These are phyloP conservation scores for Cottus gobio DNA, from an alignment of 2,113 vertebrate genomes.

Conservation along the genomic window DNA sequence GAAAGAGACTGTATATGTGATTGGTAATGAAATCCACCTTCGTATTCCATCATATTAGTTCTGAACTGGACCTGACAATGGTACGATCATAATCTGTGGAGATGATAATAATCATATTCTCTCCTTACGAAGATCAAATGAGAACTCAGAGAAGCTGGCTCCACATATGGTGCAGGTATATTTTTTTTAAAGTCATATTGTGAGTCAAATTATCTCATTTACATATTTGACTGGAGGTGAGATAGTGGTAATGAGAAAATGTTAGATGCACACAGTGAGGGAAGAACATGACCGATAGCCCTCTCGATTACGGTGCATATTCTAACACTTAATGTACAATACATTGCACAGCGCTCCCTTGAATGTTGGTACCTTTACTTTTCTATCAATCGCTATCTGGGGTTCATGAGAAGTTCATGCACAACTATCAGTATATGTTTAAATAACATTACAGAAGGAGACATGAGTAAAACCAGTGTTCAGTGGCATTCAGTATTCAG, in stretches of 20 bases:
- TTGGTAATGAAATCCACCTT: constrained; percentile 43
- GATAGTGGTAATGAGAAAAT: constrained; percentile 53
- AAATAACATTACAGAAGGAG: neutral
- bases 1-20: constrained; percentile 25
- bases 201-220: constrained; percentile 60
- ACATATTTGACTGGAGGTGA: constrained; percentile 62
- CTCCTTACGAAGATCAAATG: constrained; percentile 43
- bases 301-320: constrained; percentile 17
- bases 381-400: constrained; percentile 4
- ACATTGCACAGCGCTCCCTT: constrained; percentile 3
- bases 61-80: constrained; percentile 44
- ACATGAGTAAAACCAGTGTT: neutral
- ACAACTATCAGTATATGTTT: neutral
- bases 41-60: constrained; percentile 43
- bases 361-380: neutral
- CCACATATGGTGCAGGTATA: constrained; percentile 17
- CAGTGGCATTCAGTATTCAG: neutral
- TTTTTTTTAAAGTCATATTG: constrained; percentile 36
- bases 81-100: constrained; percentile 45
- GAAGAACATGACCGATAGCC: constrained; percentile 23
- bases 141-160: constrained; percentile 19
- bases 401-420: constrained; percentile 14
- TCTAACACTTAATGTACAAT: neutral
- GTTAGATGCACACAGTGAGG: constrained; percentile 30
- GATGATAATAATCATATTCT: constrained; percentile 52